Conservation (phyloP, 2,113 vertebrate species). For the Corynorhinus townsendii region DNA sequence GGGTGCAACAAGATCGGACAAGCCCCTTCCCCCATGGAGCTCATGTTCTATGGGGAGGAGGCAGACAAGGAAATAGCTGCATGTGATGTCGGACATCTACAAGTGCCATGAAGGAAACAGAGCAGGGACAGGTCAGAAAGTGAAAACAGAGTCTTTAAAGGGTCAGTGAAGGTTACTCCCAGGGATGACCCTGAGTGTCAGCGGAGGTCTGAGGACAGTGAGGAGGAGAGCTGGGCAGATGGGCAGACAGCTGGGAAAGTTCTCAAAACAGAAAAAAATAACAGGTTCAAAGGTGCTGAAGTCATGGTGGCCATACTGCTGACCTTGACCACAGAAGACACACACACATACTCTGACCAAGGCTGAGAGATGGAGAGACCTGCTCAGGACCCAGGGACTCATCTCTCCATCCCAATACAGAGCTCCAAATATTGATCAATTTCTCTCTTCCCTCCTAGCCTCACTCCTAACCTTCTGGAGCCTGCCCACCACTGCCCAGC, state of each 20-base stretch:
- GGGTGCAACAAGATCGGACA: not conserved
- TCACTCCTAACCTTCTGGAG: not conserved
- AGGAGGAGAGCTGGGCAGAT: not conserved
- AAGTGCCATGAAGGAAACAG: rapidly evolving
- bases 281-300: rapidly evolving
- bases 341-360: not conserved
- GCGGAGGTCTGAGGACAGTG: not conserved
- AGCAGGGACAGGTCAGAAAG: not conserved
- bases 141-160: too few relatives aligned
- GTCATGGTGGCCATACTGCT: not conserved
- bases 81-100: not conserved
- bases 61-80: not conserved
- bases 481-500: not conserved
- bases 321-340: not conserved
- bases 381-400: not conserved
- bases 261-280: not conserved
- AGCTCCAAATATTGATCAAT: not conserved
- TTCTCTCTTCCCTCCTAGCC: not conserved
- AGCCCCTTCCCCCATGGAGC: not conserved
- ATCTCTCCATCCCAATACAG: rapidly evolving
- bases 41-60: rapidly evolving
- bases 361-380: too few relatives aligned
- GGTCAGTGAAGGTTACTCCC: not conserved
- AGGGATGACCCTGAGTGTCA: not conserved
- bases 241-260: not conserved